Base-by-base conservation (phyloP, 2,113 vertebrate species). In the Thalassoma bifasciatum region DNA sequence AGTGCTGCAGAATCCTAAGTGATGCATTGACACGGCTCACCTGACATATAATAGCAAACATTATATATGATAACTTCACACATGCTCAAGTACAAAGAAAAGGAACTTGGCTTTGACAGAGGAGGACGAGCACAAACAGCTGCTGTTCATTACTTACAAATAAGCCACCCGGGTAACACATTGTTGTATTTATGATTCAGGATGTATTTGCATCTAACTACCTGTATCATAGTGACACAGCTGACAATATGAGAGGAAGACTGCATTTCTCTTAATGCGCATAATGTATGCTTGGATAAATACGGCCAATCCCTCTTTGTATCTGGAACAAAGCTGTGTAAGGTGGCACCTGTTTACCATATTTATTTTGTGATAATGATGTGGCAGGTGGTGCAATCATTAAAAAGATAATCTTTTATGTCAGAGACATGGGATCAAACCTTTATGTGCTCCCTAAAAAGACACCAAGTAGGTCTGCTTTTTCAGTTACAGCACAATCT, bases 171-270 rank as follows among this genome's bases (percentile, higher is more conserved):
- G 13, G 16, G 42, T 44, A 16, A 44, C 67, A 67, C 37, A 40
- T 38, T 60, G 65, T 52, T 24, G 59, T 22, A 65, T 26, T 64
- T 42, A 52, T 52, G 47, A 68, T 34, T 34, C 23, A 14, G 50
- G 22, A 72, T 70, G 38, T 56, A 80, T 76, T 72, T 77, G 50
- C 76, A 77, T 82, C 44, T 59, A 61, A 77, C 66, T 61, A 74
- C 19, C 66, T 75, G 56, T n/a, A 58, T 77, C 26, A 71, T 40
- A 64, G 24, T 54, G 30, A 66, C 63, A 66, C 34, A 71, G n/a
- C 52, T 65, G 38, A 65, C 37, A 44, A 46, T 47, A 60, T 19
- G 38, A 66, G 54, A 54, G 22, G n/a, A 77, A 81, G 12, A 65
- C n/a, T 69, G 58, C 14, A 30, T 59, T 80, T 80, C 36, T 44